phyloP scores from a whole-genome alignment of 2,113 vertebrate genomes.

The Lycaon pictus region DNA sequence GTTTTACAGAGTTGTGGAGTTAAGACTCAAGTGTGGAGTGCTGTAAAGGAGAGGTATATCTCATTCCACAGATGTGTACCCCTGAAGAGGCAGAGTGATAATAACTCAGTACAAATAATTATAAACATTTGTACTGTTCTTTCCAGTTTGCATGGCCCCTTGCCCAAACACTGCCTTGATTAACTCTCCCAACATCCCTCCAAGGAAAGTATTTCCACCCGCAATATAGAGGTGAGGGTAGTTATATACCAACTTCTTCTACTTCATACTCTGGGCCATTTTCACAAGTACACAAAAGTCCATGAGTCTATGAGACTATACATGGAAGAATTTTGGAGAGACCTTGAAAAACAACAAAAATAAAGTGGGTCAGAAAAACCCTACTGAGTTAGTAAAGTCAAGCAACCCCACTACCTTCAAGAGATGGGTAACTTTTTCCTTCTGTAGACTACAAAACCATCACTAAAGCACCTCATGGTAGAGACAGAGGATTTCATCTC shows the following conservation, averaged over 20 bases:
- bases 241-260: background rate
- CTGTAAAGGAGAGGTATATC: background rate
- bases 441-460: background rate
- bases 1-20: background rate
- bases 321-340: background rate
- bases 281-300: background rate
- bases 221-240: background rate
- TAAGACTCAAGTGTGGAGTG: background rate
- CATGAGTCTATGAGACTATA: background rate
- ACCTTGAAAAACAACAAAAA: background rate
- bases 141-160: background rate
- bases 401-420: background rate
- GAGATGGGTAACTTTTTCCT: background rate
- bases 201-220: background rate
- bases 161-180: background rate
- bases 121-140: background rate
- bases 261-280: background rate
- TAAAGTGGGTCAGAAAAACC: background rate
- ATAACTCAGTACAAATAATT: background rate
- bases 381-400: background rate
- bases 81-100: background rate
- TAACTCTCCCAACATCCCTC: background rate
- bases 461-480: background rate
- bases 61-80: background rate
- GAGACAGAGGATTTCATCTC: background rate